Percentiles rank a stretch among this genome's conserved stretches.
Evolutionary conservation across 2,113 vertebrate species (phyloP).

Genomic region (Isurus oxyrinchus): DNA sequence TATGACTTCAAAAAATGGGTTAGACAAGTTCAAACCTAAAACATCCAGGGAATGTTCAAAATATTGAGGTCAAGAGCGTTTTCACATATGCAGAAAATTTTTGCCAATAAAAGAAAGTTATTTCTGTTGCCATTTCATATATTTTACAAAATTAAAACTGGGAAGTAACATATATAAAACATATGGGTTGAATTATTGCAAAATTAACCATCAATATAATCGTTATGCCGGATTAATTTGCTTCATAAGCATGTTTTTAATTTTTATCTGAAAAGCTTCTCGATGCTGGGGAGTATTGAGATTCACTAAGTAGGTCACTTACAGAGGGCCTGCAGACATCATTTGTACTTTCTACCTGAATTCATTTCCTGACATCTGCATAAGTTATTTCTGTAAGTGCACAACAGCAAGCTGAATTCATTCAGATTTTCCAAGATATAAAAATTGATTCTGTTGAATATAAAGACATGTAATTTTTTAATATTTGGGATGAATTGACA

Average conservation of each 20-base stretch:
- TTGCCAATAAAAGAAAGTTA: neutral
- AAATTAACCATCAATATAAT: neutral
- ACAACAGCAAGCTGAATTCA: neutral
- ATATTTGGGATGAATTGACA: neutral
- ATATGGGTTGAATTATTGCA: neutral
- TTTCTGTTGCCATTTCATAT: neutral
- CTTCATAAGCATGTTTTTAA: neutral
- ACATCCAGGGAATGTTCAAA: neutral
- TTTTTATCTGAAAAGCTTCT: neutral
- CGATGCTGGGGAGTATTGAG: neutral
- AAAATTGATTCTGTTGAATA: neutral
- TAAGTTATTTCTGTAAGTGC: neutral
- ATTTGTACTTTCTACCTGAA: neutral
- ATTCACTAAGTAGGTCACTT: neutral
- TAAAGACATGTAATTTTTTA: neutral
- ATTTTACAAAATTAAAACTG: neutral
- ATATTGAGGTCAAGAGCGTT: neutral
- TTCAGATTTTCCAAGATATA: constrained; percentile 1
- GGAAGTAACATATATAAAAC: neutral
- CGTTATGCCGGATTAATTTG: neutral
- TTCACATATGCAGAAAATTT: neutral
- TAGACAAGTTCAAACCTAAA: neutral
- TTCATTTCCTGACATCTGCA: neutral
- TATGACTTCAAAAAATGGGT: neutral
- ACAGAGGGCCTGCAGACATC: neutral